These are phyloP conservation scores for Catalaphyllia jardinei DNA, from an alignment of 64 coral and sea anemone genomes.

Conservation along the genomic window DNA sequence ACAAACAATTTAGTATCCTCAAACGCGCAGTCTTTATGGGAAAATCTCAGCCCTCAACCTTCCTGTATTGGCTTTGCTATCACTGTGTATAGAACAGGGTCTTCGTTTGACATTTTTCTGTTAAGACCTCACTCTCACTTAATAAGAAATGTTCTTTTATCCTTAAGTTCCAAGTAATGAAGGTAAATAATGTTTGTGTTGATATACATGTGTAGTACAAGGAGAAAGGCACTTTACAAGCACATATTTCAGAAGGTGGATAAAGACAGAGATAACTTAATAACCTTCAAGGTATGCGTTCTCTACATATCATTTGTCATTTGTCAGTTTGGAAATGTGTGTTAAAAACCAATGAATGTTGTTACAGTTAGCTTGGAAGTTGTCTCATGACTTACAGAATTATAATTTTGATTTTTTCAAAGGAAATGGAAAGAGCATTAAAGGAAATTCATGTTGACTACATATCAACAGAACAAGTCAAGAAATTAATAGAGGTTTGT, in stretches of 20 bases:
- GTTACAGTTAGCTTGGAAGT: neutral
- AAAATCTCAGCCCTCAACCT: too few species aligned
- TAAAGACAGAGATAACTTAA: constrained; percentile 91
- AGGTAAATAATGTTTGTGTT: too few species aligned
- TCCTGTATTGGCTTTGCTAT: too few species aligned
- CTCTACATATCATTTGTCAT: neutral
- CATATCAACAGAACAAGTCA: constrained; percentile 75
- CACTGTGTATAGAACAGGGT: too few species aligned
- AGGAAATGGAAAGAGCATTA: constrained; percentile 85
- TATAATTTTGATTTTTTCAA: constrained; percentile 1
- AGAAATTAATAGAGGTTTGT: constrained; percentile 72
- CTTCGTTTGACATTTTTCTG: too few species aligned
- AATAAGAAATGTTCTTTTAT: neutral
- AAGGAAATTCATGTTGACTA: constrained; percentile 89
- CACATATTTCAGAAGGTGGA: constrained; percentile 88
- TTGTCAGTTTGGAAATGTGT: too few species aligned
- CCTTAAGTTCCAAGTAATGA: neutral
- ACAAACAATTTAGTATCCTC: too few species aligned
- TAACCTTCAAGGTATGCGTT: constrained; percentile 77
- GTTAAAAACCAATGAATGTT: too few species aligned
- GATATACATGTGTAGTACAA: constrained; percentile 55
- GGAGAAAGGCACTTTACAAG: constrained; percentile 93
- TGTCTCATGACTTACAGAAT: neutral
- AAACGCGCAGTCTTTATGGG: too few species aligned
- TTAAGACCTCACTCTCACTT: too few species aligned